Base-by-base conservation (phyloP, 1,140 invertebrate genomes). In the Neuroterus valhalla region DNA sequence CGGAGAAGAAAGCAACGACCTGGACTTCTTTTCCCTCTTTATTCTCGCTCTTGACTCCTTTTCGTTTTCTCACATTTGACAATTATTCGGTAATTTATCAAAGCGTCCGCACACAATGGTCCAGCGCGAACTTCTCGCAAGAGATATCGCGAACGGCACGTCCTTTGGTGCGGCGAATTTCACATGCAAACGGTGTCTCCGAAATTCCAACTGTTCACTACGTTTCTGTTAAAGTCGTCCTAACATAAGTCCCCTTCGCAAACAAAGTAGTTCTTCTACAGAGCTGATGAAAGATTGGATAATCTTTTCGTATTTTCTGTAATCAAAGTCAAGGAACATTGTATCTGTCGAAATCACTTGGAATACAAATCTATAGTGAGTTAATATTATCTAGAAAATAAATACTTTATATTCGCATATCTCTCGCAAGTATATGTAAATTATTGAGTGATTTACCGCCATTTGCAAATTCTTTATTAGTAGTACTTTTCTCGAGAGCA, bases 51-150 rank as follows among this genome's bases (percentile, higher is more conserved):
- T n/a, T 0, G 23, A 38, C 23, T 62, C 73, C 31, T 77, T 72
- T 80, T 83, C 81, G 76, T 85, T 84, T 86, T 87, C 76, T 84
- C 83, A 79, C 84, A 82, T 88, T 89, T 88, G 85, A 89, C 88
- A 90, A 90, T 90, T 90, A 90, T 89, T 90, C 89, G 88, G 85
- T 89, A 90, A 90, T 90, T 90, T 90, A 90, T 90, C 89, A 90
- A 89, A 84, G 85, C 84, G 77, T 83, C 80, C 73, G 81, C 82
- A 85, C 80, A 90, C 89, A 90, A 90, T 90, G 88, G 89, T 43
- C 77, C 82, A 73, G 77, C 68, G 78, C 78, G 66, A 79, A 73
- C 69, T 77, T 75, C 79, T 77, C 74, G 77, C 74, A 80, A 84
- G 80, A 79, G 80, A 82, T 76, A 83, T 83, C 77, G 72, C 78